phyloP scores from a whole-genome alignment of 2,797 vertebrate genomes.

The Acanthiza pusilla region DNA sequence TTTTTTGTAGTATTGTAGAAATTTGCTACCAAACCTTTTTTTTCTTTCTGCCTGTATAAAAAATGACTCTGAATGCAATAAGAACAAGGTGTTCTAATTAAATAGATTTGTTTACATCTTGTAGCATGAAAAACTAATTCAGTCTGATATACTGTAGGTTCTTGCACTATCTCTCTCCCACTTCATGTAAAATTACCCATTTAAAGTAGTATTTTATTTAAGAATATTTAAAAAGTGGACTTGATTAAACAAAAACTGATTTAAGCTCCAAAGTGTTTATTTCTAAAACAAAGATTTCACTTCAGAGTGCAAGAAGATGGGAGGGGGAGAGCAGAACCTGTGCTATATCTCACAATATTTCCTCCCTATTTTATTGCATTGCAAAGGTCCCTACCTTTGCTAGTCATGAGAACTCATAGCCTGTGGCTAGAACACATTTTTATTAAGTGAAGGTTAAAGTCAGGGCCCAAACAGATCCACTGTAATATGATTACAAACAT shows the following conservation, averaged over 20 bases:
- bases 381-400: conserved; percentile 1
- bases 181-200: conserved; percentile 63
- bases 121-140: conserved; percentile 74
- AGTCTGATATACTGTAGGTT: conserved; percentile 72
- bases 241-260: conserved; percentile 72
- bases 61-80: conserved; percentile 66
- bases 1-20: not conserved
- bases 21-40: conserved; percentile 3
- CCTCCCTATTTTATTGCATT: not conserved
- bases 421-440: conserved; percentile 48
- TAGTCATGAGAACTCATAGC: conserved; percentile 32
- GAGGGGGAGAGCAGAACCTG: not conserved
- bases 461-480: not conserved
- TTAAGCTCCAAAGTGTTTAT: conserved; percentile 39
- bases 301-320: not conserved
- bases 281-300: conserved; percentile 27
- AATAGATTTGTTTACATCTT: conserved; percentile 80
- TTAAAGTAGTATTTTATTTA: conserved; percentile 75
- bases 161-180: conserved; percentile 57
- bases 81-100: conserved; percentile 82
- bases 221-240: conserved; percentile 67
- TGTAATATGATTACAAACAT: conserved; percentile 14
- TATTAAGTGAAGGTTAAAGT: conserved; percentile 56
- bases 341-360: conserved; percentile 8
- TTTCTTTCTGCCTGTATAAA: conserved; percentile 44